A percentile compares a stretch with the other conserved stretches of the same genome.
These are phyloP conservation scores for Lycaon pictus DNA, from an alignment of 2,113 vertebrate genomes.

Conservation along the genomic window DNA sequence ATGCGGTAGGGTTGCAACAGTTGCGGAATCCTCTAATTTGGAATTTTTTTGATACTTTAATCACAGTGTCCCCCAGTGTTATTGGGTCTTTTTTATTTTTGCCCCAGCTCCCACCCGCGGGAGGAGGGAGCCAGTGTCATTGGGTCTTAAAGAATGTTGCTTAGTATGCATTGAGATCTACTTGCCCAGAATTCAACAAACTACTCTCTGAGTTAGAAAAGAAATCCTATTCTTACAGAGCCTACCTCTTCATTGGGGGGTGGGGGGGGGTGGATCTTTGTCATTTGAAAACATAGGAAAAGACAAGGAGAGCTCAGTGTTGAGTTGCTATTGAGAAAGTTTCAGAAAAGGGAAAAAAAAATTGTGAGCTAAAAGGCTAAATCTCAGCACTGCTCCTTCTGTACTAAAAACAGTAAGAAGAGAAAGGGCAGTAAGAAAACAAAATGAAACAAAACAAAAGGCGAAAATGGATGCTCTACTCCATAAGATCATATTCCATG, in stretches of 20 bases:
- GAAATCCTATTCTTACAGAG: slow-evolving; percentile 18
- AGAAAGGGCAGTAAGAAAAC: not conserved
- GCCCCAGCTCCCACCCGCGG: no score
- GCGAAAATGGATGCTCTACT: not conserved
- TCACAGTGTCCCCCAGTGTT: not conserved
- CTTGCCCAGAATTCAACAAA: not conserved
- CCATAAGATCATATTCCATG: not conserved
- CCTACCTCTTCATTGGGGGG: not conserved
- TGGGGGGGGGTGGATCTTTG: not conserved
- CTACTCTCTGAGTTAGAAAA: slow-evolving; percentile 7
- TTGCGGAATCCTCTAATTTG: slow-evolving; percentile 7
- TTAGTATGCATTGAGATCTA: not conserved
- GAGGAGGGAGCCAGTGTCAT: not conserved
- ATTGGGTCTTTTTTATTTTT: not conserved
- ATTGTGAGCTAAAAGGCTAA: not conserved
- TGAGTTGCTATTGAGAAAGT: slow-evolving; percentile 28
- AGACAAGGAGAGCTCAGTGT: not conserved
- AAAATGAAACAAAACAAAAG: not conserved
- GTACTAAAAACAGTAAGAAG: not conserved
- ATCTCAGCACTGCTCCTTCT: not conserved
- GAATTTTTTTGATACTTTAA: not conserved
- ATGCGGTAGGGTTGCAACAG: not conserved
- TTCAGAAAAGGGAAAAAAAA: slow-evolving; percentile 24
- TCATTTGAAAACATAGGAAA: not conserved
- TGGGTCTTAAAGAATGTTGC: not conserved